phyloP scores from a whole-genome alignment of 1,140 invertebrate genomes.

The Hestina assimilis region DNA sequence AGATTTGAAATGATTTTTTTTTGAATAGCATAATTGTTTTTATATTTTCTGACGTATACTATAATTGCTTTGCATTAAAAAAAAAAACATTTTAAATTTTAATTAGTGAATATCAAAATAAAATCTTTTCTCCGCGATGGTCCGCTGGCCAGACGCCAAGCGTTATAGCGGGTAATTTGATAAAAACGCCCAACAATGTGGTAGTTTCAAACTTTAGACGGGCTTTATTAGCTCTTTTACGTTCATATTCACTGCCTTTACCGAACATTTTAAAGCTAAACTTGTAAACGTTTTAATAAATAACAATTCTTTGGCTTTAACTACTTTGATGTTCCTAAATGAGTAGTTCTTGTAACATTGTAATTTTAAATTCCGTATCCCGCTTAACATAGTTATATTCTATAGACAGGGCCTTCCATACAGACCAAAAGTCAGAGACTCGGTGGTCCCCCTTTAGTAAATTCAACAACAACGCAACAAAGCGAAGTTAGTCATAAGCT shows the following conservation, averaged over 20 bases:
- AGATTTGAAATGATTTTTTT: no score
- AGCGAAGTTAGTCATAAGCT: no score
- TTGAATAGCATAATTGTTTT: no score
- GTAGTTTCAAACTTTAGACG: conserved; percentile 31
- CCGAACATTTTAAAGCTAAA: conserved; percentile 17
- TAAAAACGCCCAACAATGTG: conserved; percentile 44
- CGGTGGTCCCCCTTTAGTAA: no score
- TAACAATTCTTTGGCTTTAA: conserved; percentile 9
- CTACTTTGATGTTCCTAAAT: not conserved
- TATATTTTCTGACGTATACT: no score
- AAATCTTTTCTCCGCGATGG: conserved; percentile 11
- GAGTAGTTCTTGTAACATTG: not conserved
- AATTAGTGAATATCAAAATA: conserved; percentile 13
- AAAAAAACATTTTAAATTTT: no score
- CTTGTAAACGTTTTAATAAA: conserved; percentile 21
- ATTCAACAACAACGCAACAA: no score
- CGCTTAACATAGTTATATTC: not conserved
- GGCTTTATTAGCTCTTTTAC: conserved; percentile 29
- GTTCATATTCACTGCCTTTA: conserved; percentile 23
- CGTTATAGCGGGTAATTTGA: conserved; percentile 52
- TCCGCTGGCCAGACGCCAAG: conserved; percentile 44
- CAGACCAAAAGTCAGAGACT: no score
- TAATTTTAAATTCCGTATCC: not conserved
- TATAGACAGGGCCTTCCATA: not conserved
- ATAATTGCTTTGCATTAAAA: no score